These are phyloP conservation scores for Tupaia tana DNA, from an alignment of 2,113 vertebrate species.

Conservation along the genomic window DNA sequence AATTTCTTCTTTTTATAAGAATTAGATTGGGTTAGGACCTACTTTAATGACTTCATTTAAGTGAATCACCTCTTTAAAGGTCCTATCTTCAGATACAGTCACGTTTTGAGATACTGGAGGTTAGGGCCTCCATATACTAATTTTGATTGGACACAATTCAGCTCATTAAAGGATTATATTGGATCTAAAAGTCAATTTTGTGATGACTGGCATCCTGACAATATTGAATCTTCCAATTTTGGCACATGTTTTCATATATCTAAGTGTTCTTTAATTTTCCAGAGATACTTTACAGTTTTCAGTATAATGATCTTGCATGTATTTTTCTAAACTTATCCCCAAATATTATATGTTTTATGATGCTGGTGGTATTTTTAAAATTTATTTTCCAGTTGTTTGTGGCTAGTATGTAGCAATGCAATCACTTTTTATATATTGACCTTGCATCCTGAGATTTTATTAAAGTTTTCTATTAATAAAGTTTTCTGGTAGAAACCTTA, in stretches of 20 bases:
- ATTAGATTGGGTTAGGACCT: not conserved
- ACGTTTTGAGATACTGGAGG: not conserved
- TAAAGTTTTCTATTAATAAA: not conserved
- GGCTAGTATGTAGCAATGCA: not conserved
- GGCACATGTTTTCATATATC: not conserved
- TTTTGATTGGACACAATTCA: not conserved
- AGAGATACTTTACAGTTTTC: not conserved
- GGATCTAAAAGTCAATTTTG: not conserved
- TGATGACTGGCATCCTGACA: not conserved
- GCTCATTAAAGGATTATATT: not conserved
- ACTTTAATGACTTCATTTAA: not conserved
- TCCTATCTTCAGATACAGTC: not conserved
- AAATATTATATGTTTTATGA: not conserved
- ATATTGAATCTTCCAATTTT: not conserved
- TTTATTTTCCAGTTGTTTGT: not conserved
- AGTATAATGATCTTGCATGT: not conserved
- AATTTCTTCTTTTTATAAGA: not conserved
- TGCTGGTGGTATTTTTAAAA: not conserved
- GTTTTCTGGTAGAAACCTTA: not conserved
- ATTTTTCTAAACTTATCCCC: slow-evolving; percentile 3
- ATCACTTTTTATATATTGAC: not conserved
- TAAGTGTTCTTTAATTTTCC: not conserved
- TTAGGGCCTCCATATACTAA: not conserved
- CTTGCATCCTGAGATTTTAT: not conserved
- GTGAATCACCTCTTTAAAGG: not conserved